Evolutionary conservation across 2,888 invertebrate genomes (phyloP).

Genomic region (Perizoma flavofasciatum): DNA sequence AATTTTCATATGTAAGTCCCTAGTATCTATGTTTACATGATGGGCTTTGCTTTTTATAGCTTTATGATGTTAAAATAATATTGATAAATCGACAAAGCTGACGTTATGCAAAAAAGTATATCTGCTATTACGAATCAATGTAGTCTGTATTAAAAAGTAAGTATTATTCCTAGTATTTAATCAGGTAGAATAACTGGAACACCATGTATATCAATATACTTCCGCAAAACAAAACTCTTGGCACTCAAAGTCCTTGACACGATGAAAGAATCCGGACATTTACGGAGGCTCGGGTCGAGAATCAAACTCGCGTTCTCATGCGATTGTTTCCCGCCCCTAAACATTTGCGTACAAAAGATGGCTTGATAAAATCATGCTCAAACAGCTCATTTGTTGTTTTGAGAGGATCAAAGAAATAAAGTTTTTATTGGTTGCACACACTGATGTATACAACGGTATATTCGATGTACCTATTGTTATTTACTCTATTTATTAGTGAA

Average conservation of each 20-base stretch:
- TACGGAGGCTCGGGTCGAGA: slow-evolving; percentile 54
- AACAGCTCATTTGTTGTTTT: slow-evolving; percentile 34
- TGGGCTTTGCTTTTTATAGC: too few relatives aligned
- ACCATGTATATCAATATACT: slow-evolving; percentile 50
- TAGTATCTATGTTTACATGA: too few relatives aligned
- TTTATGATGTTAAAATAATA: too few relatives aligned
- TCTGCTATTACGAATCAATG: too few relatives aligned
- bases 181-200: slow-evolving; percentile 40
- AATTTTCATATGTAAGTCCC: too few relatives aligned
- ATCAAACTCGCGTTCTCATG: slow-evolving; percentile 54
- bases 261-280: slow-evolving; percentile 74
- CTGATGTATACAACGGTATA: background rate
- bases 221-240: slow-evolving; percentile 61
- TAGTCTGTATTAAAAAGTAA: too few relatives aligned
- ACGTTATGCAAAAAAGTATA: too few relatives aligned
- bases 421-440: slow-evolving; percentile 8
- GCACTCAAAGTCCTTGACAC: slow-evolving; percentile 70
- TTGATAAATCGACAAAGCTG: too few relatives aligned
- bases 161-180: too few relatives aligned
- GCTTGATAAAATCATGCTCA: slow-evolving; percentile 61
- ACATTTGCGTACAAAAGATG: slow-evolving; percentile 68
- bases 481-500: too few relatives aligned
- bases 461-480: too few relatives aligned
- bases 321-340: slow-evolving; percentile 73
- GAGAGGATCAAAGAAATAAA: slow-evolving; percentile 20